Base-by-base conservation (phyloP, 1,140 invertebrate species). In the Hestina assimilis region DNA sequence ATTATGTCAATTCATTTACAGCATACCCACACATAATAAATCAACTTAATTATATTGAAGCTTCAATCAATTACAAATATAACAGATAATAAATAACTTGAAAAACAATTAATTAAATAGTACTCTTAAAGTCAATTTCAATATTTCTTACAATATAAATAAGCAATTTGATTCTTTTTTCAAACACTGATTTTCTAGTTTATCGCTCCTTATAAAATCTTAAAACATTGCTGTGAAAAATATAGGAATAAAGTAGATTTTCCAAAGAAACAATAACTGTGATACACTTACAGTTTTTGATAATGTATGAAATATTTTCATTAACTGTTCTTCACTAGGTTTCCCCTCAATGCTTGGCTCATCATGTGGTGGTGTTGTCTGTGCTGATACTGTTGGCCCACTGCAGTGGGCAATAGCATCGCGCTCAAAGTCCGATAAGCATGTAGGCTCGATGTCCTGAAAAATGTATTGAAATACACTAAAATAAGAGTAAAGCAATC, bases 261-360 rank as follows among this genome's bases (percentile, higher is more conserved):
- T 42, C 4, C 5, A 7, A 40, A 48, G 29, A 17, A 24, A 46
- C 24, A 29, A 40, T 53, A 6, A 21, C 17, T 33, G 12, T 57
- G n/a, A 40, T 26, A 43, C 28, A 72, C 75, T 79, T 65, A 87
- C 84, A 63, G 66, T 85, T 6, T 69, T 64, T 19, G 82, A 81
- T 0, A 87, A 58, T 8, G 76, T 72, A 54, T 79, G 53, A 47
- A 64, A 87, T 6, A 87, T 75, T 59, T 78, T 85, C 63, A 74
- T 77, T 2, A 87, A 66, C 35, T 87, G 84, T 45, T 85, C 80
- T 46, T 87, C 82, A 63, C 65, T 85, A 4, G 84, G 80, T 41
- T 63, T 79, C 21, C 78, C 82, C 8, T 75, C 72, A 21, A 45
- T 42, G 14, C 67, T 68, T 14, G 52, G 19, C 24, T 65, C 33